These are phyloP conservation scores for Neodiprion virginianus DNA, from an alignment of 1,140 invertebrate genomes.

Conservation along the genomic window DNA sequence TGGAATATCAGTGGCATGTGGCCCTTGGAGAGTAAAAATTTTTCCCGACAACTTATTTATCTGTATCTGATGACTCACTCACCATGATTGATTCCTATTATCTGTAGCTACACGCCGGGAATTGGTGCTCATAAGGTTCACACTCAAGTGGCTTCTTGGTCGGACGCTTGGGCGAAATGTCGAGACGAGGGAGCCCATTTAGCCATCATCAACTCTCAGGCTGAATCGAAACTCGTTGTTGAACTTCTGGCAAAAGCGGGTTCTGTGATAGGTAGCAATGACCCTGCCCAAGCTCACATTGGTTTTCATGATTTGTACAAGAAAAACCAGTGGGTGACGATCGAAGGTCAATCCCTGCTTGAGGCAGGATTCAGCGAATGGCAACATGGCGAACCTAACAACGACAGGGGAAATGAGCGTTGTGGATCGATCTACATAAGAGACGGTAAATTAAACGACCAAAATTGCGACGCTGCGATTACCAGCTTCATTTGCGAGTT, in stretches of 20 bases:
- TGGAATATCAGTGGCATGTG: background rate
- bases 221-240: conserved; percentile 46
- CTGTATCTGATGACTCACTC: background rate
- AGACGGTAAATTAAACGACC: background rate
- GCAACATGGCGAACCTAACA: background rate
- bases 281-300: background rate
- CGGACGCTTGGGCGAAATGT: conserved; percentile 49
- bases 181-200: conserved; percentile 52
- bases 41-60: background rate
- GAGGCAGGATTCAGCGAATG: background rate
- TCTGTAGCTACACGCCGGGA: conserved; percentile 14
- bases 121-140: conserved; percentile 58
- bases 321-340: conserved; percentile 11
- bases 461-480: background rate
- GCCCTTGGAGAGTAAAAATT: background rate
- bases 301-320: conserved; percentile 16
- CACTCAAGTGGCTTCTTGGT: conserved; percentile 48
- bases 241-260: conserved; percentile 28
- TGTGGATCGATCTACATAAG: background rate
- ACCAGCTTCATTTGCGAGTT: background rate
- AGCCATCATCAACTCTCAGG: conserved; percentile 50
- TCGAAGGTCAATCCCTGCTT: background rate
- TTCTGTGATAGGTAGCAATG: background rate
- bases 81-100: background rate
- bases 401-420: background rate